Conservation (phyloP, 1,140 invertebrate species). For the Drosophila neocordata region DNA sequence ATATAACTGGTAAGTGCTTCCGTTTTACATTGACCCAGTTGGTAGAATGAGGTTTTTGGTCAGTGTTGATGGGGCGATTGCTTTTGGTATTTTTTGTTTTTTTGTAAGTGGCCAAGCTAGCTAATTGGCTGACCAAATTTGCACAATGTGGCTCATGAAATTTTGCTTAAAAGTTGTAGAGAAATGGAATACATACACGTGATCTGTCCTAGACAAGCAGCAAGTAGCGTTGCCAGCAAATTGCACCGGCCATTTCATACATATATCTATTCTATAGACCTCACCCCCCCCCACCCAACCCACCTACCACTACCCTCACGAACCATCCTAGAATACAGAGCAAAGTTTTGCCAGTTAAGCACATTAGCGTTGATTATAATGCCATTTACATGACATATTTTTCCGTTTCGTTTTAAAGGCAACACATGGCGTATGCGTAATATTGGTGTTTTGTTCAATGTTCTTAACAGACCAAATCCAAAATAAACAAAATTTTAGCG, state of each 20-base stretch:
- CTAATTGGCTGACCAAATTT: conserved; percentile 43
- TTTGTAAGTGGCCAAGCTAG: conserved; percentile 1
- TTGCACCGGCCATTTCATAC: too few relatives aligned
- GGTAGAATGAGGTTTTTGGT: not conserved
- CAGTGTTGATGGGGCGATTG: not conserved
- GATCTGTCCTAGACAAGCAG: not conserved
- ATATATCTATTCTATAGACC: too few relatives aligned
- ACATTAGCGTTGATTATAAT: conserved; percentile 77
- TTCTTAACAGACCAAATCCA: not conserved
- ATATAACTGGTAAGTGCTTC: conserved; percentile 56
- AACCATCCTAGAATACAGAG: not conserved
- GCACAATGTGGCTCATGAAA: conserved; percentile 8
- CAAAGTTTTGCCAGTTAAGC: conserved; percentile 53
- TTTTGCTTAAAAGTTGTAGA: conserved; percentile 28
- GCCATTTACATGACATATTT: conserved; percentile 69
- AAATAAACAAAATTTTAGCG: not conserved
- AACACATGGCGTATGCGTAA: conserved; percentile 70
- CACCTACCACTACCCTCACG: too few relatives aligned
- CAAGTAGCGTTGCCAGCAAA: too few relatives aligned
- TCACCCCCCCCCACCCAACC: too few relatives aligned
- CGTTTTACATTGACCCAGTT: conserved; percentile 74
- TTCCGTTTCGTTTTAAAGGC: not conserved
- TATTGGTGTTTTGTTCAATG: conserved; percentile 18
- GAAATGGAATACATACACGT: conserved; percentile 21
- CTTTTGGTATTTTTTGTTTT: not conserved